Percentiles rank a stretch among this genome's conserved stretches.
These are phyloP conservation scores for Drosophila bocqueti DNA, from an alignment of 1,140 invertebrate genomes.

Conservation along the genomic window DNA sequence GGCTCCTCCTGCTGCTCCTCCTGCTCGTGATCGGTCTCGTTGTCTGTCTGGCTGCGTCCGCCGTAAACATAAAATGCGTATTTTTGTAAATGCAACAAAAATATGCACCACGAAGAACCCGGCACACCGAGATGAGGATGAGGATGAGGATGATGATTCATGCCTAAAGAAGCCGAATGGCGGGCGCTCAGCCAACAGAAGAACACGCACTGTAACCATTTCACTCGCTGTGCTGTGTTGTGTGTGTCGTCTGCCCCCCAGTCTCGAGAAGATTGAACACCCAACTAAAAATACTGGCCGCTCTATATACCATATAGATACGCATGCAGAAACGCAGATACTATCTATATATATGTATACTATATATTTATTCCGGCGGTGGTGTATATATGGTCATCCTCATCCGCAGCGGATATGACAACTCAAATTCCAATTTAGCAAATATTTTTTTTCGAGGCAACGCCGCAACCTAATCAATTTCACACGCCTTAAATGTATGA, in stretches of 20 bases:
- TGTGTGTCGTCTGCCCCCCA: slow-evolving; percentile 51
- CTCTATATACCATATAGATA: slow-evolving; percentile 66
- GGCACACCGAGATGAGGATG: slow-evolving; percentile 15
- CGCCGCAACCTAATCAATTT: slow-evolving; percentile 39
- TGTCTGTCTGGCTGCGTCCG: slow-evolving; percentile 34
- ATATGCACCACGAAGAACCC: slow-evolving; percentile 6
- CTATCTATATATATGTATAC: slow-evolving; percentile 7
- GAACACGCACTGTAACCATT: slow-evolving; percentile 71
- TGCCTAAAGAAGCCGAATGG: slow-evolving; percentile 68
- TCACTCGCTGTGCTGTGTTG: slow-evolving; percentile 31
- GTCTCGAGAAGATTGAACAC: slow-evolving; percentile 73
- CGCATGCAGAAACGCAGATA: slow-evolving; percentile 17
- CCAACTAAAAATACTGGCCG: slow-evolving; percentile 73
- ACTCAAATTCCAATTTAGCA: slow-evolving; percentile 73
- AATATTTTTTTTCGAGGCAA: slow-evolving; percentile 53
- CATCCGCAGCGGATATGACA: slow-evolving; percentile 66
- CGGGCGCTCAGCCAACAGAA: slow-evolving; percentile 72
- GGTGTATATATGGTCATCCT: slow-evolving; percentile 24
- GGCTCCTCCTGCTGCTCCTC: background rate
- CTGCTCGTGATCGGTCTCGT: slow-evolving; percentile 10
- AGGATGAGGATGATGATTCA: slow-evolving; percentile 61
- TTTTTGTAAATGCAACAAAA: slow-evolving; percentile 77
- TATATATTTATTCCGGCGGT: slow-evolving; percentile 14
- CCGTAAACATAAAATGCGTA: slow-evolving; percentile 84
- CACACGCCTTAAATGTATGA: slow-evolving; percentile 62